A percentile compares a stretch with the other conserved stretches of the same genome.
phyloP scores from a whole-genome alignment of 2,888 invertebrate species.

The Dryobota labecula region DNA sequence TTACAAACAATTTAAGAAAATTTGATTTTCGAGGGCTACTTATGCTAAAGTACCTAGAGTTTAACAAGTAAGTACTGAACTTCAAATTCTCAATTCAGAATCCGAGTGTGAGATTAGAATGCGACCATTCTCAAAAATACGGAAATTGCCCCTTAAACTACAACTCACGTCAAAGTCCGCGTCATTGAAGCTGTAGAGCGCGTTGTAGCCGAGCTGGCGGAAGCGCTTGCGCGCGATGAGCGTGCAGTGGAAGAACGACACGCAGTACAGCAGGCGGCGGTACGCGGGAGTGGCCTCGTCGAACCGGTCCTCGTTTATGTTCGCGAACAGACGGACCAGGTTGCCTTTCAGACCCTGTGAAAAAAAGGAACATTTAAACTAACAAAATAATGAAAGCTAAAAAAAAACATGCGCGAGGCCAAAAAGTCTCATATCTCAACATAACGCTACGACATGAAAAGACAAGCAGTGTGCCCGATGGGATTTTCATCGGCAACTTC shows the following conservation, averaged over 20 bases:
- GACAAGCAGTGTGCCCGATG: background rate
- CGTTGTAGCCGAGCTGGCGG: conserved; percentile 97
- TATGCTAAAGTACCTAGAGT: background rate
- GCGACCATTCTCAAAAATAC: background rate
- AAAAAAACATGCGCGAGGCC: background rate
- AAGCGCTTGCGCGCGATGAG: conserved; percentile 96
- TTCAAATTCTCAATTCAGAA: background rate
- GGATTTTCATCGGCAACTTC: background rate
- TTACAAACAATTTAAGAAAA: background rate
- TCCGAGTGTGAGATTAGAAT: background rate
- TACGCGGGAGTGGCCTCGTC: conserved; percentile 93
- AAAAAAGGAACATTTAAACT: background rate
- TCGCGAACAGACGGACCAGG: conserved; percentile 95
- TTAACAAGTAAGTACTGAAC: background rate
- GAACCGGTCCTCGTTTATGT: conserved; percentile 94
- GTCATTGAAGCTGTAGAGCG: conserved; percentile 97
- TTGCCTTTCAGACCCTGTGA: conserved; percentile 94
- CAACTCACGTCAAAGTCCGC: conserved; percentile 95
- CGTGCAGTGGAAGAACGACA: conserved; percentile 96
- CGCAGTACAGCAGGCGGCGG: conserved; percentile 94
- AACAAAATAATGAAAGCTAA: background rate
- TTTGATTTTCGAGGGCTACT: background rate
- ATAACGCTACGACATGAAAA: background rate
- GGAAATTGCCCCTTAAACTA: background rate
- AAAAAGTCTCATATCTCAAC: background rate